These are phyloP conservation scores for Acrocera orbiculus DNA, from an alignment of 2,888 invertebrate genomes.

Conservation along the genomic window DNA sequence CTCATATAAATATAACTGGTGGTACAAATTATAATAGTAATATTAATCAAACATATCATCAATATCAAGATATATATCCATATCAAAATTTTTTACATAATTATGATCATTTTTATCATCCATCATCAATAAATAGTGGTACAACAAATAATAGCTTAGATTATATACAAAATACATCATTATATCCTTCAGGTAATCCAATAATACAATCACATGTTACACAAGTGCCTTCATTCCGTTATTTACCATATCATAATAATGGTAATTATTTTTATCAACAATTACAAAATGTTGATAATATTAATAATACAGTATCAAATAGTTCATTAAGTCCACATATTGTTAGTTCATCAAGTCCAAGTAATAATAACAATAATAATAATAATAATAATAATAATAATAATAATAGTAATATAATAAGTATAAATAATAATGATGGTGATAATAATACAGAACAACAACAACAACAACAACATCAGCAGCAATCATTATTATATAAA, in stretches of 20 bases:
- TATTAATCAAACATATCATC: too few relatives aligned
- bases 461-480: constrained; percentile 35
- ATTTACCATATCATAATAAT: constrained; percentile 13
- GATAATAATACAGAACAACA: constrained; percentile 32
- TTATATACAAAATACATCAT: constrained; percentile 14
- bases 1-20: constrained; percentile 19
- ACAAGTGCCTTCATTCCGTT: constrained; percentile 15
- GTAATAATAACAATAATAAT: too few relatives aligned
- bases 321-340: constrained; percentile 28
- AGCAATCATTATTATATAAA: constrained; percentile 52
- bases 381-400: too few relatives aligned
- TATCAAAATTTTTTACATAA: constrained; percentile 15
- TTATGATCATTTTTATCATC: constrained; percentile 22
- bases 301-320: constrained; percentile 15
- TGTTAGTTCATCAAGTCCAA: constrained; percentile 31
- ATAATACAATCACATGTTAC: constrained; percentile 15
- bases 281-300: constrained; percentile 8
- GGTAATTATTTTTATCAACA: constrained; percentile 1
- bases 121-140: too few relatives aligned
- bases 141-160: too few relatives aligned
- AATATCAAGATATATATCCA: constrained; percentile 9
- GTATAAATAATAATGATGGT: constrained; percentile 15
- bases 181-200: background rate
- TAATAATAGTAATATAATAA: constrained; percentile 22
- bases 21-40: constrained; percentile 13